Evolutionary conservation across 2,888 invertebrate species (phyloP).

Genomic region (Mystacides longicornis): DNA sequence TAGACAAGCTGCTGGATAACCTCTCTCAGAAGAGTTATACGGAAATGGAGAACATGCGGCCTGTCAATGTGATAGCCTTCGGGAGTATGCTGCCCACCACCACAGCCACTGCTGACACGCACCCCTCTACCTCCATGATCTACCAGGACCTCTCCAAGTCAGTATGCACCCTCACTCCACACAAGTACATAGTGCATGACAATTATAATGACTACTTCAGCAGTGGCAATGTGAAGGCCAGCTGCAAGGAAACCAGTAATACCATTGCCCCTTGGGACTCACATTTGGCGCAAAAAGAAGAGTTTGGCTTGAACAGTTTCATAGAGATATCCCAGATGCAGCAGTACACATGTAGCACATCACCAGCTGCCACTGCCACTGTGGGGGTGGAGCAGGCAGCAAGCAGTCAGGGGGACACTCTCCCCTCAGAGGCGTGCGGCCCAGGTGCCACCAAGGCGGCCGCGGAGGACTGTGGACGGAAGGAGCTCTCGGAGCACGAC

Average conservation of each 20-base stretch:
- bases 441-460: slow-evolving; percentile 13
- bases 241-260: slow-evolving; percentile 28
- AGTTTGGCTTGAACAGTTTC: slow-evolving; percentile 44
- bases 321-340: slow-evolving; percentile 31
- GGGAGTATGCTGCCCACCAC: slow-evolving; percentile 33
- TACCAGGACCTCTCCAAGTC: not conserved
- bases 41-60: slow-evolving; percentile 37
- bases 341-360: not conserved
- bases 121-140: not conserved
- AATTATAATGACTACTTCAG: too few species aligned
- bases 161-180: too few species aligned
- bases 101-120: slow-evolving; percentile 2
- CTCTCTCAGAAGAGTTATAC: slow-evolving; percentile 9
- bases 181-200: too few species aligned
- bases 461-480: slow-evolving; percentile 61
- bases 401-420: not conserved
- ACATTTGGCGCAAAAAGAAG: slow-evolving; percentile 35
- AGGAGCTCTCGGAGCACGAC: slow-evolving; percentile 80
- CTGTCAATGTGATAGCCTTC: slow-evolving; percentile 42
- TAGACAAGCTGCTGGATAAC: slow-evolving; percentile 25
- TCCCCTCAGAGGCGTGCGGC: not conserved
- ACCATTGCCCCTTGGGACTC: slow-evolving; percentile 42
- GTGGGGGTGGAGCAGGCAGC: not conserved
- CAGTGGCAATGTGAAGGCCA: slow-evolving; percentile 12
- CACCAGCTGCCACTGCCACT: too few species aligned